Evolutionary conservation across 2,113 vertebrate genomes (phyloP), one percentile per base, ranked within the genome.

Genomic region (Pyrgilauda ruficollis): DNA sequence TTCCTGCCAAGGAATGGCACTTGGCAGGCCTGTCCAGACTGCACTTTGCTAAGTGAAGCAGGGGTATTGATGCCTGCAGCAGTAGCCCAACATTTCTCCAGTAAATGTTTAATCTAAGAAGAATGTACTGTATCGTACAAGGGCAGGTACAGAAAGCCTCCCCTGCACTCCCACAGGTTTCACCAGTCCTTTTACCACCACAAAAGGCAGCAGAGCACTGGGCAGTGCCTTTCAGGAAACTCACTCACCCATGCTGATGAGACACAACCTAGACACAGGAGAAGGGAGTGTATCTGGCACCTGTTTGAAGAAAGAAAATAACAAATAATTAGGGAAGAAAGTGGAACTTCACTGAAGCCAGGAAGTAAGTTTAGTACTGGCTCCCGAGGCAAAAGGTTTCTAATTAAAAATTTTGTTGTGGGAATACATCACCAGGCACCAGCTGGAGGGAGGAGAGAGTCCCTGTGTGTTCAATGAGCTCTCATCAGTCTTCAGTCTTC

Each of bases 271-370:
- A 50, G 68, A 18, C 5, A 1, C 27, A 43, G 8, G 68, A 80
- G 70, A 81, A 86, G 55, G 55, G 72, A 90, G 64, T 30, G 24
- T 41, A 90, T 21, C 56, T 63, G 84, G 39, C 68, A 74, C 43
- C 43, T 81, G 59, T 39, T n/a, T 90, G 79, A 93, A 95, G 86
- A 70, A 62, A 83, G 33, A 80, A 77, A 95, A 88, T 53, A 79
- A 50, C 18, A 85, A 79, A 62, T 66, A 77, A 50, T 90, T 77
- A 74, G 43, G 24, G 72, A 67, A 77, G 78, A 94, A 90, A 96
- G 35, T 1, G 8, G 93, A 97, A 84, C 56, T 89, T 74, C 55
- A 39, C 27, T 47, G 69, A 82, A 70, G 61, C 31, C 63, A 55
- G 35, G 75, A 89, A 87, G 20, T 33, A 90, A 84, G 53, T 87